Conservation (phyloP, 2,888 invertebrate species). For the Cryptophagus acutangulus region DNA sequence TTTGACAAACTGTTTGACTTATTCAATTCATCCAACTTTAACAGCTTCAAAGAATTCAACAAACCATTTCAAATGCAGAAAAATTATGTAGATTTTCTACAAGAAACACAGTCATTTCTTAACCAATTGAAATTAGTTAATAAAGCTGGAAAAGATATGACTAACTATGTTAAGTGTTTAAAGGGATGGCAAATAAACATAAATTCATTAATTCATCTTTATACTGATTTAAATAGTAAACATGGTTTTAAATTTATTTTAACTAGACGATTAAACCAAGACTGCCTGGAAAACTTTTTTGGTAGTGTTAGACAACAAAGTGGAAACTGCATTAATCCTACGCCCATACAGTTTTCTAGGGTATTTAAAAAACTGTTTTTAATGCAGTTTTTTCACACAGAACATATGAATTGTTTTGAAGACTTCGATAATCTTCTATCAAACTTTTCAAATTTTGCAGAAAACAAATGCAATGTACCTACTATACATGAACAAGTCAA, state of each 20-base stretch:
- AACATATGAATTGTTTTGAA: conserved; percentile 3
- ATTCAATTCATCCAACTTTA: conserved; percentile 21
- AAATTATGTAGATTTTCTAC: conserved; percentile 20
- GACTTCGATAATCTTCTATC: not conserved
- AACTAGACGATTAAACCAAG: conserved; percentile 26
- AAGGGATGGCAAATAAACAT: conserved; percentile 23
- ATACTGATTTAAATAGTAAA: conserved; percentile 19
- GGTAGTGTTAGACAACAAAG: conserved; percentile 22
- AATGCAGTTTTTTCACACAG: conserved; percentile 16
- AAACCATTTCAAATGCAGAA: conserved; percentile 15
- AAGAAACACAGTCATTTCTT: conserved; percentile 19
- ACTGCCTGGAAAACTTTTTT: conserved; percentile 29
- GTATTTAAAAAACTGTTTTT: conserved; percentile 23
- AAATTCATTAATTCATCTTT: conserved; percentile 21
- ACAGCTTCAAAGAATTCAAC: conserved; percentile 12
- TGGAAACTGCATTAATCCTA: conserved; percentile 25
- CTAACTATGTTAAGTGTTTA: conserved; percentile 18
- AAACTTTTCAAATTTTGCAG: not conserved
- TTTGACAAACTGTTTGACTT: conserved; percentile 29
- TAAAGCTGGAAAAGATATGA: conserved; percentile 19
- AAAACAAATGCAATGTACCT: not conserved
- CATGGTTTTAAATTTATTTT: conserved; percentile 20
- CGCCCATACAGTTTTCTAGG: conserved; percentile 24
- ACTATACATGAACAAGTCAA: not conserved
- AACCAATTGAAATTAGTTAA: conserved; percentile 18